Base-by-base conservation (phyloP, 2,113 vertebrate genomes). In the Oreochromis tanganicae region DNA sequence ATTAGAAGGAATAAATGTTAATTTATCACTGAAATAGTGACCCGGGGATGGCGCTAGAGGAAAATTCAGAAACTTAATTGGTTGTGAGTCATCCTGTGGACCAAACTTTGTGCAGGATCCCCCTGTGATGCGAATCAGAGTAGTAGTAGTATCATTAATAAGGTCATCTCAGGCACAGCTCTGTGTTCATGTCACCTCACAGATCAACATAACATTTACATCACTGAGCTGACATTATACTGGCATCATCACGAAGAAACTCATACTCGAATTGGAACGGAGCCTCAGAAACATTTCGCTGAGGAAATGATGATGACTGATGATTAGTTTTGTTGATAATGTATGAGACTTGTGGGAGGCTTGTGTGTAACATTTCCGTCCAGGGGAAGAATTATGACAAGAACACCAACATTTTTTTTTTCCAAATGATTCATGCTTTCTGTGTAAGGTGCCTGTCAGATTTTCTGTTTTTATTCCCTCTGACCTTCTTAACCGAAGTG, bases 361-460 rank as follows among this genome's bases (percentile, higher is more conserved):
- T 56, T 24, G 36, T 6, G 34, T 79, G 59, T 14, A 27, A 61
- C 75, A 56, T 81, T 81, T 82, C 48, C 24, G 8, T 16, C 13
- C 2, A 52, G 78, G 43, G 71, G 61, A 85, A 87, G 43, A 83
- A 55, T 50, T 38, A 85, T 68, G 36, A 54, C n/a, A 36, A 57
- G 59, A 84, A 41, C 16, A 6, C 6, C 4, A 14, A 82, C 71
- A 52, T 32, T 48, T 48, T 56, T 78, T 78, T 8, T 7, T 0
- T 0, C 0, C 9, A 12, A 61, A 56, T 92, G 91, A 93, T 89
- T 82, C 88, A 93, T 88, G 89, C 48, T 78, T 73, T 88, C 81
- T 38, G 82, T 90, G 63, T 86, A 78, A 81, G 87, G 88, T 79
- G 55, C 36, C 24, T 59, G 52, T 79, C 86, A 82, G 19, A 34